A percentile compares a stretch with the other conserved stretches of the same genome.
phyloP scores from a whole-genome alignment of 2,888 invertebrate genomes.

The Choristoneura rosaceana region DNA sequence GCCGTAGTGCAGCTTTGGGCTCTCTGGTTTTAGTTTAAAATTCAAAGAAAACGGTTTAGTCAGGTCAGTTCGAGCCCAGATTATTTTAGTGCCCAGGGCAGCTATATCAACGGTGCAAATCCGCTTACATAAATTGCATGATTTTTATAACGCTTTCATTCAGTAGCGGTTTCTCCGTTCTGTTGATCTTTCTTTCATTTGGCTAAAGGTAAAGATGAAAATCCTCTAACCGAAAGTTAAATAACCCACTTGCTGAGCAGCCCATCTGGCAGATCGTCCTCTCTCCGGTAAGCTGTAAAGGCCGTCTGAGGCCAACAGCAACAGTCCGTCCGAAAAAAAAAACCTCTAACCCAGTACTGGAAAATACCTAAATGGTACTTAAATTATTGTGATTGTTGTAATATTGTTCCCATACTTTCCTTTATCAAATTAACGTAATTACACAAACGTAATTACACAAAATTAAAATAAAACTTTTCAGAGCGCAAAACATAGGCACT shows the following conservation, averaged over 20 bases:
- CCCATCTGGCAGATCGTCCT: too few relatives aligned
- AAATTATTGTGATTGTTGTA: neutral
- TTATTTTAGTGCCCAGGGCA: slow-evolving; percentile 36
- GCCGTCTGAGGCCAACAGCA: too few relatives aligned
- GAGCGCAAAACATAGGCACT: slow-evolving; percentile 22
- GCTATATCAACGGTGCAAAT: slow-evolving; percentile 46
- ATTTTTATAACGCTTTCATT: slow-evolving; percentile 52
- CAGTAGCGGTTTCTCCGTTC: slow-evolving; percentile 43
- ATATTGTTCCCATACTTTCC: neutral
- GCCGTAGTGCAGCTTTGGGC: neutral
- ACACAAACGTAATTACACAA: slow-evolving; percentile 1
- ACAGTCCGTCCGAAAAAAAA: too few relatives aligned
- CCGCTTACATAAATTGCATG: slow-evolving; percentile 44
- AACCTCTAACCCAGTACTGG: neutral
- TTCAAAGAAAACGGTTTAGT: slow-evolving; percentile 24
- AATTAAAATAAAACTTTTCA: slow-evolving; percentile 12
- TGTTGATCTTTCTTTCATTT: neutral
- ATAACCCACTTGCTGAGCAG: too few relatives aligned
- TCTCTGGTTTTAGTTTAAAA: slow-evolving; percentile 6
- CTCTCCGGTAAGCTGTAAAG: too few relatives aligned
- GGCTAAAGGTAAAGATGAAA: neutral
- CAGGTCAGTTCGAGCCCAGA: slow-evolving; percentile 42
- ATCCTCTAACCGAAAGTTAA: neutral
- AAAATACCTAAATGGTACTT: neutral
- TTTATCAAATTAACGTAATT: neutral